These are phyloP conservation scores for Grammomys dolichurus DNA, from an alignment of 2,113 vertebrate genomes.

Conservation along the genomic window DNA sequence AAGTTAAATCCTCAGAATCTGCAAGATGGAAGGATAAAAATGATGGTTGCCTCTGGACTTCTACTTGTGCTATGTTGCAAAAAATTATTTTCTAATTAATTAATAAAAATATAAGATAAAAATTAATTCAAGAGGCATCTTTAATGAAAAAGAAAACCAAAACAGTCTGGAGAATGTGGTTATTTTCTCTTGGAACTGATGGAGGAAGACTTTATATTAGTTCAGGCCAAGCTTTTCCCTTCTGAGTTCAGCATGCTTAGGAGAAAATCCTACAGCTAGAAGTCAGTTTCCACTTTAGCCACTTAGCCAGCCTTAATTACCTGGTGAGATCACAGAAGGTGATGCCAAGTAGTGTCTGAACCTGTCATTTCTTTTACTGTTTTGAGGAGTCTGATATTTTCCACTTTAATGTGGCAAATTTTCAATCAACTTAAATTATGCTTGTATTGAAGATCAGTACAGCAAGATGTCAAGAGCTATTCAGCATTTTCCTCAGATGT, in stretches of 20 bases:
- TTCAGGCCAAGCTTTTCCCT: background rate
- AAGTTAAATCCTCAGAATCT: too few species aligned
- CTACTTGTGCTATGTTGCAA: too few species aligned
- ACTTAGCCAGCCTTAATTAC: constrained; percentile 67
- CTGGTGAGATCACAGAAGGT: constrained; percentile 37
- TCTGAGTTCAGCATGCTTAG: background rate
- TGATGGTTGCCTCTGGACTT: too few species aligned
- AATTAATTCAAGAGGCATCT: constrained; percentile 10
- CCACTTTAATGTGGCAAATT: constrained; percentile 76
- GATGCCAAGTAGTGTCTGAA: constrained; percentile 60
- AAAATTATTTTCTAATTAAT: background rate
- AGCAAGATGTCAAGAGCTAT: constrained; percentile 67
- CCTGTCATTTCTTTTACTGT: constrained; percentile 69
- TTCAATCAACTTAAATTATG: constrained; percentile 81
- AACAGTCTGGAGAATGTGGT: constrained; percentile 20
- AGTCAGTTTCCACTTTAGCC: constrained; percentile 56
- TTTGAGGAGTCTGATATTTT: constrained; percentile 64
- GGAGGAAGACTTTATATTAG: background rate
- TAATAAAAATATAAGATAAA: background rate
- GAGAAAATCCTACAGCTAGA: constrained; percentile 44
- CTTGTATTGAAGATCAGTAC: constrained; percentile 67
- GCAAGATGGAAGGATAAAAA: background rate
- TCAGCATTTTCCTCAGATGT: constrained; percentile 48
- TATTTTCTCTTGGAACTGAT: constrained; percentile 50
- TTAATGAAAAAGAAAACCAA: constrained; percentile 22